Base-by-base conservation (phyloP, 2,113 vertebrate genomes). In the Rhinopomastus cyanomelas region DNA sequence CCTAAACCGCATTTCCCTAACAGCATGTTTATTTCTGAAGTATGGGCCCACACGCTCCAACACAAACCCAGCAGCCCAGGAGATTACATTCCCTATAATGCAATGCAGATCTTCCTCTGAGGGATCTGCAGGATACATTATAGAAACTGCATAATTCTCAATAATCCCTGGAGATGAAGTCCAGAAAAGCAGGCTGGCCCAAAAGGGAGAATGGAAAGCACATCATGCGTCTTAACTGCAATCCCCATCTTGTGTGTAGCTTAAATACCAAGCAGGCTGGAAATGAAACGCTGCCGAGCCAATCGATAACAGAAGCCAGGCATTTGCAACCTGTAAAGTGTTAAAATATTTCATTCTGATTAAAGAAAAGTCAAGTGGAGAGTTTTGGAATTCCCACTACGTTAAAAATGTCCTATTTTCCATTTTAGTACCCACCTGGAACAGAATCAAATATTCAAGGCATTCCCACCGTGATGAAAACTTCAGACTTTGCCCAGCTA, bases 121-220 rank as follows among this genome's bases (percentile, higher is more conserved):
- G 87, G 71, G 72, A 77, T 87, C 39, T 56, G 44, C 69, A 77
- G 11, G 34, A 87, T 80, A 51, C 18, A 80, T 56, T 82, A 74
- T 4, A 82, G 44, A 87, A 93, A 76, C 48, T 25, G 65, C 37
- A 69, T 77, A 89, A 87, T 80, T 91, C 64, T 85, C 75, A 83
- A 60, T 74, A 85, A 91, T 78, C 81, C 37, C 85, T 72, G 29
- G 89, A 93, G 89, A 93, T 3, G 13, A 7, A 66, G 51, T 44
- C 49, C 78, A 85, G 87, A 82, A 85, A 91, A 92, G 68, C 85
- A 93, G 87, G 67, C 34, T 68, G 88, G 32, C 65, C 60, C 90
- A 91, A 73, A 77, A 83, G 88, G 60, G 61, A 90, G 44, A 89
- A 91, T 8, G 21, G 65, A 78, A 88, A 89, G 83, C 20, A 90